Base-by-base conservation (phyloP, 1,140 invertebrate genomes). In the Planococcus citri region DNA sequence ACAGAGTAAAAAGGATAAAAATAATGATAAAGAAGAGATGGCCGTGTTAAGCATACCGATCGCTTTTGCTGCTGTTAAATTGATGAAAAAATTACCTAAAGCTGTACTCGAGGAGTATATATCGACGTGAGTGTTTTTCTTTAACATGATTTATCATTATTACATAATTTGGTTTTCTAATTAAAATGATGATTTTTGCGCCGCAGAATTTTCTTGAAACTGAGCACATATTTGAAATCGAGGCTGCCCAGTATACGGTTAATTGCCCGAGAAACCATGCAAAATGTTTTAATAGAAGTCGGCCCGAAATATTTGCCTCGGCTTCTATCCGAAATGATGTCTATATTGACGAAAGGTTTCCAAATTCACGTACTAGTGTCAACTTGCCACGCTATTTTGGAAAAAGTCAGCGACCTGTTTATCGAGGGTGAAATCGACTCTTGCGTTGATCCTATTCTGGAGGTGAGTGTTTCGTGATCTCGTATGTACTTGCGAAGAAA, bases 291-390 rank as follows among this genome's bases (percentile, higher is more conserved):
- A 85, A 74, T 86, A 1, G 85, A 89, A 0, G 80, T 98, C 0
- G 95, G 96, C 0, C 86, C 92, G 0, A 79, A 83, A 20, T 94
- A 94, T 77, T 83, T 98, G 71, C 82, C 84, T 22, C 80, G 87
- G 75, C 78, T 97, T 9, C 77, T 98, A 3, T 84, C 85, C 70
- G 93, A 97, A 79, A 83, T 98, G 75, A 87, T 86, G 57, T 80
- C 87, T 17, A 78, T 94, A 8, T 80, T 98, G 67, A 92, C 85
- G 0, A 85, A 87, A 77, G 96, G 96, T 10, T 98, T 91, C 76
- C 94, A 97, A 82, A 85, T 95, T 21, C 95, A 98, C 75, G 93
- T 98, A 0, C 80, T 98, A 17, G 88, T 88, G 1, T 95, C 86
- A 72, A 96, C 95, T 0, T 83, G 96, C 2, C 91, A 97, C 77